Evolutionary conservation across 1,140 invertebrate species (phyloP), one percentile per base, ranked within the genome.

Genomic region (Bombus balteatus): DNA sequence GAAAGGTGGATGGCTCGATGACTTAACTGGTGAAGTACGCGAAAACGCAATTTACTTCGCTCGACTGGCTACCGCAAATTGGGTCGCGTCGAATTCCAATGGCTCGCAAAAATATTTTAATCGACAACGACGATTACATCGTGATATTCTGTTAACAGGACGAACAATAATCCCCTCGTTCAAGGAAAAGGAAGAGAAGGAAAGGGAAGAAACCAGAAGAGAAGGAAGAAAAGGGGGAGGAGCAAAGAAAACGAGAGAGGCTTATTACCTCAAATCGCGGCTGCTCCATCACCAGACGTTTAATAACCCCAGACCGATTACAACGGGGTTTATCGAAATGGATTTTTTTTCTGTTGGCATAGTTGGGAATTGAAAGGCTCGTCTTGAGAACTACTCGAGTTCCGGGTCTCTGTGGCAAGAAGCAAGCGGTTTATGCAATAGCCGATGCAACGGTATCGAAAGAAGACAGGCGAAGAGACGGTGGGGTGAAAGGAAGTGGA

Each of bases 361-460:
- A 79, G n/a, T 62, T 53, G 71, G 18, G 9, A 41, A 47, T 57
- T 81, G 79, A 78, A 88, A 89, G 81, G 39, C 70, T 76, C 43
- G 66, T 88, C 85, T 87, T 83, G 80, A 72, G 85, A 66, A 87
- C 85, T 78, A 53, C 41, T 43, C 68, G 77, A 86, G 74, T 88
- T 87, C 87, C 76, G 87, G 80, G 76, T 87, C 81, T 89, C 73
- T 41, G 68, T 39, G 81, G 65, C 43, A 83, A 74, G 84, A 85
- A 79, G 34, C 73, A 59, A 76, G 81, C 66, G 85, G 66, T 89
- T 89, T 79, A 78, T 89, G 85, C 81, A 89, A 86, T 68, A 81
- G 85, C 70, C 77, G 81, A 62, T 75, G 88, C 89, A 89, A 89
- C 88, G 88, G 88, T 89, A 87, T 86, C 80, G 84, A 81, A 66